Evolutionary conservation across 2,797 vertebrate genomes (phyloP), one percentile per base, ranked within the genome.

Genomic region (Lagodon rhomboides): DNA sequence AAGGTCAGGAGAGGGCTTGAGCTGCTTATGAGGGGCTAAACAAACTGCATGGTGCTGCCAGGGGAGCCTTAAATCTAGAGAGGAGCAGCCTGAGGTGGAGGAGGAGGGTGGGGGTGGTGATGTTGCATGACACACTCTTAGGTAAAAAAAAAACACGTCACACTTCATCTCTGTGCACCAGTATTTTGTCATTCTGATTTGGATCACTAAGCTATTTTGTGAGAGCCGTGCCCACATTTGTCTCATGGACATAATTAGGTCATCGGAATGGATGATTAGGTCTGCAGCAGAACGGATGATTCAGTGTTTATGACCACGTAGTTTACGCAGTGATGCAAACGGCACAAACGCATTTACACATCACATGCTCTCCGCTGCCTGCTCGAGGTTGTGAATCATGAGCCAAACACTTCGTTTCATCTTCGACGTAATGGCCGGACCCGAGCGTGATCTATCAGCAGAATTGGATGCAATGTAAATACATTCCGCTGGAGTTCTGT

Each of bases 231-330:
- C 56, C 44, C 60, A 30, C 23, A 77, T 78, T 82, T 74, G 55
- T 68, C 63, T 73, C 69, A 77, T 82, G 63, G 82, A 80, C 72
- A 79, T 77, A 87, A 85, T 85, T 64, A 86, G 81, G 78, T 86
- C 83, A 88, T 17, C 3, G 30, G 50, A 70, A 79, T 50, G 68
- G 60, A 79, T 85, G 70, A 90, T 87, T 76, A 69, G 47, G 47
- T 85, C 61, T 78, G 83, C 71, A 77, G 82, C 80, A 62, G 77
- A 65, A 79, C 44, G 38, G 66, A 69, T 83, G 74, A 86, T 82
- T 85, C 82, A 78, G 16, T 78, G 68, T 83, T 85, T 77, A 70
- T 75, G 68, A 66, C 49, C 18, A 70, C 30, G 23, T 56, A 53
- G 49, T 77, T 82, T 77, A 80, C 50, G 59, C 12, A 54, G 65